Evolutionary conservation across 2,888 invertebrate genomes (phyloP), one percentile per base, ranked within the genome.

Genomic region (Romanomermis culicivorax): DNA sequence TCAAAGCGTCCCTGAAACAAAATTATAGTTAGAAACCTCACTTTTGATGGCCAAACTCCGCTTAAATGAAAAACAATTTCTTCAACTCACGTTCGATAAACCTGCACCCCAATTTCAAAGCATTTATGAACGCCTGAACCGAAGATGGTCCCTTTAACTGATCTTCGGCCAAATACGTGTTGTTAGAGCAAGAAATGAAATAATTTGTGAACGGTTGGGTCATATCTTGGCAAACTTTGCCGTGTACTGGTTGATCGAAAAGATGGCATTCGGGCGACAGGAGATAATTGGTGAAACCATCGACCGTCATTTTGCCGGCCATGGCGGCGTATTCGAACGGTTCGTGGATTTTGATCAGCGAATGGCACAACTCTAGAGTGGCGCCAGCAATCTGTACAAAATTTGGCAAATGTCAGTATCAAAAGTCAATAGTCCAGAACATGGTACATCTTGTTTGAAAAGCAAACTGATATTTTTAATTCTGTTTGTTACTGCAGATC

Each of bases 81-180:
- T n/a, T n/a, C n/a, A n/a, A n/a, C n/a, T n/a, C n/a, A 76, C 75
- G 63, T 64, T 76, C 75, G n/a, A 76, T 65, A 63, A 74, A 73
- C n/a, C 76, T 64, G 62, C 76, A 75, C 42, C 74, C 75, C 58
- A 72, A 69, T 52, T 70, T 70, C 30, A 76, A 64, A 7, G 75
- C 75, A 52, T 72, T 64, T 29, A 73, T 69, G 62, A 74, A 75
- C 7, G 75, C 76, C 56, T 76, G 76, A 17, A 72, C 66, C 60
- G 72, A 72, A 23, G 74, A 72, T 3, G 75, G 74, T 1, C 76
- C 76, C 58, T 73, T 73, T 49, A 74, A 62, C 62, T 77, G 76
- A 61, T 77, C 76, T 63, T 75, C 75, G 54, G 75, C 68, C 50
- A 75, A 64, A 62, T 65, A 75, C 65, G 75, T 75, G 64, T 75